Conservation (phyloP, 2,797 vertebrate species). For the Falco naumanni region DNA sequence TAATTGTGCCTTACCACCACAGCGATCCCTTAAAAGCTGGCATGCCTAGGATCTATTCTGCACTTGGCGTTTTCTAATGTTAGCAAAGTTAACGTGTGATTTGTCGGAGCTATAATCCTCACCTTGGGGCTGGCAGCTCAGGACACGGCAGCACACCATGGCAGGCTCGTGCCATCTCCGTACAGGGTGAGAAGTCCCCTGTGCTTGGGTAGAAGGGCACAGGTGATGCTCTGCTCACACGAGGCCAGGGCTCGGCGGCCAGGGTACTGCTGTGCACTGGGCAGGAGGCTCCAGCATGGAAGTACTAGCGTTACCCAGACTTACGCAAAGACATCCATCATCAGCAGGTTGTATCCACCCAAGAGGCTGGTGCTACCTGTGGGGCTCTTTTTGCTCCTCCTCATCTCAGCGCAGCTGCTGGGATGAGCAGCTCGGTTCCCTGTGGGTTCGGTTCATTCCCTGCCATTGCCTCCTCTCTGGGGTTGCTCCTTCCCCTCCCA, state of each 20-base stretch:
- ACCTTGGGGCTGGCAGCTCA: not conserved
- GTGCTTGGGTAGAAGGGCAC: not conserved
- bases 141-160: not conserved
- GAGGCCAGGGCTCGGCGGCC: not conserved
- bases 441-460: not conserved
- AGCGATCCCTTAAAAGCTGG: slow-evolving; percentile 69
- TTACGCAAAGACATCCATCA: not conserved
- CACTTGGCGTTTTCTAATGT: slow-evolving; percentile 31
- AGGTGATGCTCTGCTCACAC: not conserved
- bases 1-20: slow-evolving; percentile 49
- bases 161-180: not conserved
- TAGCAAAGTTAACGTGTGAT: slow-evolving; percentile 20
- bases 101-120: slow-evolving; percentile 32
- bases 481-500: not conserved
- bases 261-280: not conserved
- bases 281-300: not conserved
- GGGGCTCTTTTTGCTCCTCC: not conserved
- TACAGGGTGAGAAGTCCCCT: not conserved
- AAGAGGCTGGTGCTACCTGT: not conserved
- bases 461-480: not conserved
- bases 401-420: not conserved
- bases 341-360: not conserved
- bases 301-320: not conserved
- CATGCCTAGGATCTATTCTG: slow-evolving; percentile 26
- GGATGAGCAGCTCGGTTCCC: not conserved